These are phyloP conservation scores for Orestias chungarensis DNA, from an alignment of 2,797 vertebrate species.

Conservation along the genomic window DNA sequence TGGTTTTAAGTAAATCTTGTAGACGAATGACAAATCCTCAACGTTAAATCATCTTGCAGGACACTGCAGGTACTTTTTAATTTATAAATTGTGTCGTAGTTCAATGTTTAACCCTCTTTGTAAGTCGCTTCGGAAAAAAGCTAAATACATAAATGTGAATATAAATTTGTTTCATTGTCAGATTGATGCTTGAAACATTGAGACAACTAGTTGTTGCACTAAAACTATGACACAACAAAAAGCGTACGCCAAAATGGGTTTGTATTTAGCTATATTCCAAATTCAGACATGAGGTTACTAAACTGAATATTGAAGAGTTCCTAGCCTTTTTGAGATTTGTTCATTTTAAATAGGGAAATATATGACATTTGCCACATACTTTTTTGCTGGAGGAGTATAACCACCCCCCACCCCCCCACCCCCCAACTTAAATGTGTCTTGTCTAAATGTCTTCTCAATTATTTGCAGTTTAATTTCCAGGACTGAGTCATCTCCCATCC, in stretches of 20 bases:
- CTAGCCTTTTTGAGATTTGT: background rate
- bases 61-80: too few species aligned
- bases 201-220: background rate
- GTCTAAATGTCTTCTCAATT: conserved; percentile 27
- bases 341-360: background rate
- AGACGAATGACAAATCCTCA: too few species aligned
- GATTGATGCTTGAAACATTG: background rate
- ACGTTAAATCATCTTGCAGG: too few species aligned
- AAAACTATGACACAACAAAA: background rate
- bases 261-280: background rate
- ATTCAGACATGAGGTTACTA: background rate
- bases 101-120: too few species aligned
- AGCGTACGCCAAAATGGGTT: background rate
- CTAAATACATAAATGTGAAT: too few species aligned
- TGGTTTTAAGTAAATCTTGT: too few species aligned
- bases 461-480: conserved; percentile 41
- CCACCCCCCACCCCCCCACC: too few species aligned
- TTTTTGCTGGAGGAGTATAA: conserved; percentile 33
- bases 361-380: background rate
- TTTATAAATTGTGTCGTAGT: too few species aligned
- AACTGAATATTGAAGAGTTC: too few species aligned
- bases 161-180: too few species aligned
- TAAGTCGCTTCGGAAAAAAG: too few species aligned
- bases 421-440: conserved; percentile 22
- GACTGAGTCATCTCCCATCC: conserved; percentile 54